phyloP scores from a whole-genome alignment of 1,140 invertebrate species.

The Notospermus geniculatus region DNA sequence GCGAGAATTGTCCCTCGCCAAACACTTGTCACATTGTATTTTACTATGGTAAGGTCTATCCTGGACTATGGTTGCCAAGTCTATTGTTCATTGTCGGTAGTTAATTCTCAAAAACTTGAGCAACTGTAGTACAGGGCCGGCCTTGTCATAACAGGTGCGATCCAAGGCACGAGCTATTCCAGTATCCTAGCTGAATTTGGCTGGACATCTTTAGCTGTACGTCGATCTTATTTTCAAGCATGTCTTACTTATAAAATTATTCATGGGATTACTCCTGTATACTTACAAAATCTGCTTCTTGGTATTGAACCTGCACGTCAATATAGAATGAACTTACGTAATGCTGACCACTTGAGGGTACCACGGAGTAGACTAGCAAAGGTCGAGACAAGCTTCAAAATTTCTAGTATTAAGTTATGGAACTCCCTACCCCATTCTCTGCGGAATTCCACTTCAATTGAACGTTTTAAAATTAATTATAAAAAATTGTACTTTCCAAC shows the following conservation, averaged over 20 bases:
- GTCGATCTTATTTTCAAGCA: constrained; percentile 13
- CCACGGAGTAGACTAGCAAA: too few relatives aligned
- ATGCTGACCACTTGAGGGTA: too few relatives aligned
- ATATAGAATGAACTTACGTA: too few relatives aligned
- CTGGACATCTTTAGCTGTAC: constrained; percentile 8
- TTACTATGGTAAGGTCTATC: constrained; percentile 15
- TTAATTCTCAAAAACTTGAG: constrained; percentile 13
- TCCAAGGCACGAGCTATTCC: neutral
- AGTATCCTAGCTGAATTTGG: constrained; percentile 9
- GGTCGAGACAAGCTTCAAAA: too few relatives aligned
- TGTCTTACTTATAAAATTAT: constrained; percentile 18
- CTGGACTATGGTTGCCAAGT: constrained; percentile 22
- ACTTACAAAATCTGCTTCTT: too few relatives aligned
- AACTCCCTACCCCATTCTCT: too few relatives aligned
- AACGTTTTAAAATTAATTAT: too few relatives aligned
- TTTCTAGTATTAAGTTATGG: too few relatives aligned
- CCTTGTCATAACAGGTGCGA: constrained; percentile 17
- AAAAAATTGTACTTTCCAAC: too few relatives aligned
- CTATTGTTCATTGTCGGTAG: constrained; percentile 9
- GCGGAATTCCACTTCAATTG: too few relatives aligned
- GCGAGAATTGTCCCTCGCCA: constrained; percentile 9
- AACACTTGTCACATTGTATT: constrained; percentile 17
- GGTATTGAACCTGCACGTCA: too few relatives aligned
- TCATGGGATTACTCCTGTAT: too few relatives aligned
- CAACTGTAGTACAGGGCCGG: constrained; percentile 16